A percentile compares a stretch with the other conserved stretches of the same genome.
Evolutionary conservation across 2,888 invertebrate genomes (phyloP).

Genomic region (Orthosia gracilis): DNA sequence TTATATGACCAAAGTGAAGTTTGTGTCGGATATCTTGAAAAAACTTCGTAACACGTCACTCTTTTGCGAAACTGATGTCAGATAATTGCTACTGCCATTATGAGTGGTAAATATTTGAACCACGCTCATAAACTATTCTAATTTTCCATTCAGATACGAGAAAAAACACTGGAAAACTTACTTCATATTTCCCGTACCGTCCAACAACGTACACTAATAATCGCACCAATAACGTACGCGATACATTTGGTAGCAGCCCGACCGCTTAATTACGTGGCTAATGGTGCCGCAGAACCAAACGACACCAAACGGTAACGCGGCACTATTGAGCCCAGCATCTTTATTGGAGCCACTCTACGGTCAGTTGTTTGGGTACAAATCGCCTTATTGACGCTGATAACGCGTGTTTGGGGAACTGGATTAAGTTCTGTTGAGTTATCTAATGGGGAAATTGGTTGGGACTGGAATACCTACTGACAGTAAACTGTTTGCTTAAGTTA

Average conservation of each 20-base stretch:
- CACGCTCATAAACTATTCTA: too few species aligned
- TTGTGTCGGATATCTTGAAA: too few species aligned
- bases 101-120: too few species aligned
- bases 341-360: constrained; percentile 53
- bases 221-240: constrained; percentile 67
- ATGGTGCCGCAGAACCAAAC: constrained; percentile 50
- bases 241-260: constrained; percentile 74
- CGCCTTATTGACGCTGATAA: constrained; percentile 61
- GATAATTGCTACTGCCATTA: too few species aligned
- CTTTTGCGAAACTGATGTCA: too few species aligned
- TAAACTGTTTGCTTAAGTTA: too few species aligned
- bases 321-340: constrained; percentile 63
- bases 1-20: too few species aligned
- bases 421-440: constrained; percentile 15
- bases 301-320: constrained; percentile 31
- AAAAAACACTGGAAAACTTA: neutral
- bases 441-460: neutral
- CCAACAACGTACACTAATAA: constrained; percentile 62
- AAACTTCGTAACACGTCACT: too few species aligned
- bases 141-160: too few species aligned
- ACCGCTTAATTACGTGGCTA: constrained; percentile 71
- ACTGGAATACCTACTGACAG: neutral
- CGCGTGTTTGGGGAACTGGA: constrained; percentile 23
- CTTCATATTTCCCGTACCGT: constrained; percentile 31
- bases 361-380: constrained; percentile 67